These are phyloP conservation scores for Megalonaias nervosa DNA, from an alignment of 1,140 invertebrate genomes.

Conservation along the genomic window DNA sequence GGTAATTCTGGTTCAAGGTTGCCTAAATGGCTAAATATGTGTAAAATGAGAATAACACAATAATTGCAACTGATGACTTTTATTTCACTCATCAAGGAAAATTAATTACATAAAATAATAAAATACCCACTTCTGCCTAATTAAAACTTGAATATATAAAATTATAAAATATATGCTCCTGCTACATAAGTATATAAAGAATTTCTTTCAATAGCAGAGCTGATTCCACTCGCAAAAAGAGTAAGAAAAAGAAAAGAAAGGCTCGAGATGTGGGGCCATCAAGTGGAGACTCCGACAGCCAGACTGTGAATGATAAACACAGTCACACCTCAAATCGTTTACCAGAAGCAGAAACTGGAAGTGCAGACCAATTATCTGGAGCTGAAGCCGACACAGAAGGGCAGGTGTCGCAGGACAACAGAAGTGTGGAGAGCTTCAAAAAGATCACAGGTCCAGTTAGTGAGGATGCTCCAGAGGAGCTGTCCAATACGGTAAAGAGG, in stretches of 20 bases:
- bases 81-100: too few species aligned
- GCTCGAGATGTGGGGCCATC: constrained; percentile 61
- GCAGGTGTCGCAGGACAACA: constrained; percentile 44
- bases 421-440: constrained; percentile 10
- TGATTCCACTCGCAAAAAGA: constrained; percentile 51
- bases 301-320: constrained; percentile 53
- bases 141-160: too few species aligned
- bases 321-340: too few species aligned
- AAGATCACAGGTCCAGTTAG: constrained; percentile 21
- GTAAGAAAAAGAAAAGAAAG: constrained; percentile 63
- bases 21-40: too few species aligned
- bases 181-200: too few species aligned
- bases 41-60: too few species aligned
- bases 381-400: constrained; percentile 65
- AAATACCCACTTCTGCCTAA: too few species aligned
- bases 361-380: constrained; percentile 39
- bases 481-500: neutral
- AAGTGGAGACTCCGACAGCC: constrained; percentile 67
- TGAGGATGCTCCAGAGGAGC: constrained; percentile 37
- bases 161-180: too few species aligned
- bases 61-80: too few species aligned
- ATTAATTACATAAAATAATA: too few species aligned
- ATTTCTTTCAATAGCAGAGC: constrained; percentile 45
- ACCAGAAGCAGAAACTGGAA: too few species aligned
- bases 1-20: too few species aligned